phyloP scores from a whole-genome alignment of 2,888 invertebrate genomes.

The Euphydryas editha region DNA sequence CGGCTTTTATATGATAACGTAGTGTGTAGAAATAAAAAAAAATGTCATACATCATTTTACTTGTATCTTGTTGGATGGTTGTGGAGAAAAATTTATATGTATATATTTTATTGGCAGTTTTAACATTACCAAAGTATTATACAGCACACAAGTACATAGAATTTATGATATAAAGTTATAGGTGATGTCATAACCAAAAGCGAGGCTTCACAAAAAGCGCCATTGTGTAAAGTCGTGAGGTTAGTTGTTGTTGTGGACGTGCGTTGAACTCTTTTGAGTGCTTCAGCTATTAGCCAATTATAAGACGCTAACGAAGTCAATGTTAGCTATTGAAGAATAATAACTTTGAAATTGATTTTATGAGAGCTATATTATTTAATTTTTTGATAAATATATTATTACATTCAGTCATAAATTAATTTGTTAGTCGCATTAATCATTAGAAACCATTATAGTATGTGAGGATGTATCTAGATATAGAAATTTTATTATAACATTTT shows the following conservation, averaged over 20 bases:
- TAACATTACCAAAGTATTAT: constrained; percentile 16
- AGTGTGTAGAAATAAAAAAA: neutral
- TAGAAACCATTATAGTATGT: too few relatives aligned
- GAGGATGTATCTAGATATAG: neutral
- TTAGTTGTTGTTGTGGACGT: constrained; percentile 70
- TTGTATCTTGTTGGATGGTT: neutral
- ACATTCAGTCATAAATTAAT: too few relatives aligned
- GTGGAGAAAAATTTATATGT: neutral
- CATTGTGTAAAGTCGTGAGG: constrained; percentile 79
- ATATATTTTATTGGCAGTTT: neutral
- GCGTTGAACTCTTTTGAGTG: constrained; percentile 80
- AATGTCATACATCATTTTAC: neutral
- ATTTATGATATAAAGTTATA: constrained; percentile 31
- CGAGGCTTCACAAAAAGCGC: constrained; percentile 76
- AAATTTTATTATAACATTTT: too few relatives aligned
- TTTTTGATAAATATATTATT: neutral
- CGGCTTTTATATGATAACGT: too few relatives aligned
- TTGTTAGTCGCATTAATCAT: too few relatives aligned
- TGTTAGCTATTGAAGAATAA: constrained; percentile 46
- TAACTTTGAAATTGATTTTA: neutral
- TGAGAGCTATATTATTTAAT: neutral
- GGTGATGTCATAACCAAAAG: constrained; percentile 81
- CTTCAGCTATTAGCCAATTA: constrained; percentile 75
- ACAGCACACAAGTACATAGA: constrained; percentile 26
- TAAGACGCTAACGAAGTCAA: constrained; percentile 60